These are phyloP conservation scores for Palythoa heliodiscus DNA, from an alignment of 92 coral and sea anemone genomes.

Conservation along the genomic window DNA sequence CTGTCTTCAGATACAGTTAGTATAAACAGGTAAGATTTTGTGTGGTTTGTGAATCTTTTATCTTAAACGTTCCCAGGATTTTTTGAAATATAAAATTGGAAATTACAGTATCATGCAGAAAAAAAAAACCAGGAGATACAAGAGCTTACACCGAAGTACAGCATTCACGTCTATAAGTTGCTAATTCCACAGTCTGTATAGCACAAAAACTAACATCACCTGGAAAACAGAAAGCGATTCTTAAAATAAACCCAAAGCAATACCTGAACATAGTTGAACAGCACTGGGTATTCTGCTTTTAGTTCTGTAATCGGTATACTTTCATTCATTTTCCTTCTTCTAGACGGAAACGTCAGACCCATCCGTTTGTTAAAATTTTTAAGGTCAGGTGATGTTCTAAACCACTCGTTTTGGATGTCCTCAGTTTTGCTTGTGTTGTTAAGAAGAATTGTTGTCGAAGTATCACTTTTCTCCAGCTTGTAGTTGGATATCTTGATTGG, in stretches of 20 bases:
- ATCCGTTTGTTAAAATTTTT: too few relatives aligned
- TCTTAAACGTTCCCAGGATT: neutral
- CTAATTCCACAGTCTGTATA: too few relatives aligned
- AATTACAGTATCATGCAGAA: neutral
- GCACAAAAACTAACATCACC: neutral
- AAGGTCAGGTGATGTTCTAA: too few relatives aligned
- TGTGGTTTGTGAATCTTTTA: neutral
- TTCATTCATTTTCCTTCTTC: too few relatives aligned
- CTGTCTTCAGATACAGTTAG: neutral
- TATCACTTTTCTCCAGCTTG: constrained; percentile 32
- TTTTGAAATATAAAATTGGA: neutral
- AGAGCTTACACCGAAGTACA: too few relatives aligned
- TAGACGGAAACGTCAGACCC: too few relatives aligned
- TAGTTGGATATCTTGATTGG: constrained; percentile 40
- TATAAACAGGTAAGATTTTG: neutral
- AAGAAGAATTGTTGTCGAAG: constrained; percentile 48
- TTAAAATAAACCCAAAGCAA: neutral
- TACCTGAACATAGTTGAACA: constrained; percentile 69
- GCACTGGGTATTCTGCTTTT: constrained; percentile 58
- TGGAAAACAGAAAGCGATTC: neutral
- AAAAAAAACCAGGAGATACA: too few relatives aligned
- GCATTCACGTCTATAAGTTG: too few relatives aligned
- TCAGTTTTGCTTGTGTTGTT: constrained; percentile 48
- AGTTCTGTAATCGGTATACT: constrained; percentile 38
- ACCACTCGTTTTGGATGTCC: constrained; percentile 37